Evolutionary conservation across 2,797 vertebrate species (phyloP).

Genomic region (Melopsittacus undulatus): DNA sequence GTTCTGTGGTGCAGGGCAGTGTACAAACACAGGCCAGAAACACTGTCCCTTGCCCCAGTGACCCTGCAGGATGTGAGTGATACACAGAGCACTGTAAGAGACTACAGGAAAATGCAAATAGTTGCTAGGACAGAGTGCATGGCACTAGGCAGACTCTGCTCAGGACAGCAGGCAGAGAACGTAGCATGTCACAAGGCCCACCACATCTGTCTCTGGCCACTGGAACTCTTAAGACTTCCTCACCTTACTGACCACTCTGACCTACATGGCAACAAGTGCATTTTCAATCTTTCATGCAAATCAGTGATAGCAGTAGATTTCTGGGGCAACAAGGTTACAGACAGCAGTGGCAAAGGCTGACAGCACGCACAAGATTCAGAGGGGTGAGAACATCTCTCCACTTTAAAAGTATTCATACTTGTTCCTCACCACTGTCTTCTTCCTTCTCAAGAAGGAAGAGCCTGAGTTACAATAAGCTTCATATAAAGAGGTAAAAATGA

Average conservation of each 20-base stretch:
- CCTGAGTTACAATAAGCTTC: background rate
- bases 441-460: background rate
- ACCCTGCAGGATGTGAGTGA: background rate
- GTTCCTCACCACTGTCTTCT: background rate
- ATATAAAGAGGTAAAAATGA: background rate
- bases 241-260: background rate
- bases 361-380: background rate
- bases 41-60: accelerated
- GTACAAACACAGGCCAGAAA: background rate
- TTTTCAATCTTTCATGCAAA: background rate
- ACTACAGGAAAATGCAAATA: background rate
- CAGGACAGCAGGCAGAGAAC: background rate
- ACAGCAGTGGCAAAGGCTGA: background rate
- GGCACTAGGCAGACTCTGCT: background rate
- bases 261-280: background rate
- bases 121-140: background rate
- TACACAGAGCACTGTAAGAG: background rate
- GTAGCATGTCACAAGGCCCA: background rate
- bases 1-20: background rate
- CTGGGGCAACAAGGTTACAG: background rate
- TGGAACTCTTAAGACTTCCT: background rate
- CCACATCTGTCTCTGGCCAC: background rate
- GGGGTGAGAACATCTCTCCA: background rate
- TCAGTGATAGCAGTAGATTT: background rate
- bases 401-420: background rate